phyloP scores from a whole-genome alignment of 2,113 vertebrate genomes.

The Ophthalmolycus amberensis region DNA sequence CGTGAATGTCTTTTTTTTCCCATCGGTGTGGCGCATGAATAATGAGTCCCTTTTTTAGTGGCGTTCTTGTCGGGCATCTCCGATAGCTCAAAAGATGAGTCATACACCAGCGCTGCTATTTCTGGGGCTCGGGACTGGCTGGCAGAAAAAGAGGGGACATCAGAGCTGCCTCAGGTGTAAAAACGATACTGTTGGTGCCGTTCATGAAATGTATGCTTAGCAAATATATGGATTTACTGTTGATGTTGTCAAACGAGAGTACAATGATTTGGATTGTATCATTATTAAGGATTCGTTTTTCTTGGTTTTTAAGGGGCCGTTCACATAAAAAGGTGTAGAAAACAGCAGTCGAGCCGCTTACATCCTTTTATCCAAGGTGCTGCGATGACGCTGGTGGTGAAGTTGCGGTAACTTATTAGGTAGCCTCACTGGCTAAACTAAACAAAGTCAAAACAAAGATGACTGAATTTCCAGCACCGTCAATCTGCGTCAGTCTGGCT shows the following conservation, averaged over 20 bases:
- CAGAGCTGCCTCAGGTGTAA: conserved; percentile 57
- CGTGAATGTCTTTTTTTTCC: conserved; percentile 1
- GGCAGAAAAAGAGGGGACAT: conserved; percentile 40
- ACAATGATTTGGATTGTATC: neutral
- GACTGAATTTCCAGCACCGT: no score
- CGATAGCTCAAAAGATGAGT: conserved; percentile 66
- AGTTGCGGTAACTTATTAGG: neutral
- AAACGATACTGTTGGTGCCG: conserved; percentile 10
- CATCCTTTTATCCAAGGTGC: neutral
- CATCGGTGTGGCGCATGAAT: conserved; percentile 16
- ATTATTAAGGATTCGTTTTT: no score
- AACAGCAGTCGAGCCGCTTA: neutral
- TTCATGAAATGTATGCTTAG: neutral
- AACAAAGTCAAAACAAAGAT: no score
- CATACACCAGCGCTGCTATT: conserved; percentile 75
- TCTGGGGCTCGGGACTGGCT: conserved; percentile 66
- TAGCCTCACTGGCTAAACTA: neutral
- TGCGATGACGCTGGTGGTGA: neutral
- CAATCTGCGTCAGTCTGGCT: no score
- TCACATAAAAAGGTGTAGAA: no score
- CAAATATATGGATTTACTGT: conserved; percentile 1
- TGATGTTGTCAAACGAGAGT: neutral
- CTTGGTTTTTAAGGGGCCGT: neutral
- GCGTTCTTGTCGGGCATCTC: conserved; percentile 56
- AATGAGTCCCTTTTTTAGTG: conserved; percentile 52